phyloP scores from a whole-genome alignment of 1,140 invertebrate genomes.

The Teleopsis dalmanni region DNA sequence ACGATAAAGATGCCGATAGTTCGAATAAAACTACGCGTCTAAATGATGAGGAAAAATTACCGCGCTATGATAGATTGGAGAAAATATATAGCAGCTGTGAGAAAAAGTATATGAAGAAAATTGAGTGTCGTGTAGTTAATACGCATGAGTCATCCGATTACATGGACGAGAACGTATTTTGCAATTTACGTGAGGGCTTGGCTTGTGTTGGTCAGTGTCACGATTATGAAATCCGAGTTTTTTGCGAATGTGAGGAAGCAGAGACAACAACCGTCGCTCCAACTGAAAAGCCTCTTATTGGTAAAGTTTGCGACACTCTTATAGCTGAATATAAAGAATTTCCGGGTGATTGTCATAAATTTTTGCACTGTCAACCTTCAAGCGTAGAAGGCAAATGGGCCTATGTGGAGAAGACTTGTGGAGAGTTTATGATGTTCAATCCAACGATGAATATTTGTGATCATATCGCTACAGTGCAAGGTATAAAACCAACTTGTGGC shows the following conservation, averaged over 20 bases:
- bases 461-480: conserved; percentile 53
- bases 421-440: conserved; percentile 54
- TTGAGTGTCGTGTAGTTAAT: conserved; percentile 63
- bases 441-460: conserved; percentile 54
- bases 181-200: conserved; percentile 63
- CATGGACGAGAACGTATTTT: conserved; percentile 65
- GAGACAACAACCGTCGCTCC: conserved; percentile 12
- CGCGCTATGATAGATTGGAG: conserved; percentile 33
- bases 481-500: conserved; percentile 54
- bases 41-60: conserved; percentile 40
- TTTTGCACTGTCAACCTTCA: conserved; percentile 51
- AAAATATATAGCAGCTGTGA: conserved; percentile 29
- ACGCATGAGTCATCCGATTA: conserved; percentile 56
- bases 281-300: conserved; percentile 23
- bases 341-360: conserved; percentile 52
- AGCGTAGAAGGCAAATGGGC: conserved; percentile 24
- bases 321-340: conserved; percentile 43
- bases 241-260: conserved; percentile 55
- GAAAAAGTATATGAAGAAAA: conserved; percentile 56
- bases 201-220: conserved; percentile 54
- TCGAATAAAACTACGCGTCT: conserved; percentile 26
- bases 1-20: conserved; percentile 53
- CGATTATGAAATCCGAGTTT: conserved; percentile 67
- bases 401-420: conserved; percentile 53
- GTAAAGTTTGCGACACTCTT: conserved; percentile 22